phyloP scores from a whole-genome alignment of 2,113 vertebrate species.

The Irena cyanogastra region DNA sequence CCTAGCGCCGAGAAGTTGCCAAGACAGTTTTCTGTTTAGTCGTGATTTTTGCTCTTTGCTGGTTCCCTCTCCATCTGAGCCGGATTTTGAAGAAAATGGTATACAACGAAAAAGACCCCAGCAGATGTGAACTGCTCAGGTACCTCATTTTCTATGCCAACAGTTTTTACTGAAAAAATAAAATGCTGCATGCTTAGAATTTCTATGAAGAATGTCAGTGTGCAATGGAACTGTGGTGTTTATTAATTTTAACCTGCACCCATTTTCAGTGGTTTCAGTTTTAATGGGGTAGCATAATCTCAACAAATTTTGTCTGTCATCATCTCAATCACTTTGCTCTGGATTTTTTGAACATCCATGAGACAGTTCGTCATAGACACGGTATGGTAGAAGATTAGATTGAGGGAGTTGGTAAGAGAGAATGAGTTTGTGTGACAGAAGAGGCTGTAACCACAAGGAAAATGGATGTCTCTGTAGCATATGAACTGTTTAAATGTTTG shows the following conservation, averaged over 20 bases:
- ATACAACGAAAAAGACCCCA: conserved; percentile 71
- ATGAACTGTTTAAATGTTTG: conserved; percentile 6
- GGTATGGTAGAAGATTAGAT: neutral
- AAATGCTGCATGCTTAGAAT: neutral
- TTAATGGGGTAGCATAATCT: neutral
- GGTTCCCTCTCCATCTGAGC: conserved; percentile 95
- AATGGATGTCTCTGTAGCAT: fast-evolving
- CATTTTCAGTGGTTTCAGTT: neutral
- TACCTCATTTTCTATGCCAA: conserved; percentile 37
- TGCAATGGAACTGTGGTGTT: neutral
- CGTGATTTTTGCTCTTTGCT: conserved; percentile 95
- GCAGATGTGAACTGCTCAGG: conserved; percentile 90
- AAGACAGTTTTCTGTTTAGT: conserved; percentile 97
- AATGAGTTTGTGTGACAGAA: neutral
- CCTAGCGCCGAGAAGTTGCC: conserved; percentile 94
- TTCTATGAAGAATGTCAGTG: neutral
- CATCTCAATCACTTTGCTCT: neutral
- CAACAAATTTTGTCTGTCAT: neutral
- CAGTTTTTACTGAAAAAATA: neutral
- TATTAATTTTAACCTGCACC: neutral
- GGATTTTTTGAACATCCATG: neutral
- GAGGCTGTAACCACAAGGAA: neutral
- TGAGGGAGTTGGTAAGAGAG: neutral
- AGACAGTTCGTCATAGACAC: neutral
- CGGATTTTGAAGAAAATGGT: conserved; percentile 88